Evolutionary conservation across 2,797 vertebrate species (phyloP), one percentile per base, ranked within the genome.

Genomic region (Muraenolepis orangiensis): DNA sequence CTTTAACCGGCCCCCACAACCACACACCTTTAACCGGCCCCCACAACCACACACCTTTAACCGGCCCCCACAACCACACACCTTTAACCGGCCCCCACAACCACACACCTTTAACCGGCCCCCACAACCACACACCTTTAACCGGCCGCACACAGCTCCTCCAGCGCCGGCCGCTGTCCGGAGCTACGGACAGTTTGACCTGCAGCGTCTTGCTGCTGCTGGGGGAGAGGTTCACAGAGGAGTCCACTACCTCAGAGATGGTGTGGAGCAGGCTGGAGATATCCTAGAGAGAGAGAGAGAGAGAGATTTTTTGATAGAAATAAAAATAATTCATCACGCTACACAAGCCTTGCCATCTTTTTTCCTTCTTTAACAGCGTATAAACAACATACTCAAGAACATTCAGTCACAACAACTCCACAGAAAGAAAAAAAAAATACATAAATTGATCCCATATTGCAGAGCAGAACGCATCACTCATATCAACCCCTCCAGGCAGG

Each of bases 251-350:
- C 86, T 99, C 98, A 12, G 99, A 99, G 92, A 99, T 99, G 78
- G 98, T 99, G 80, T 98, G 97, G 76, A 99, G 95, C 87, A 99
- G 91, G 91, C 98, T 99, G 85, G 97, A 98, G 87, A 99, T 99
- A 80, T 99, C 98, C 98, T 99, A 81, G 29, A 29, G 29, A 26
- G 7, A 23, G 42, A 34, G 32, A 34, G 32, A 1, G 46, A 61
- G 51, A 23, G n/a, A 23, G 51, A 26, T n/a, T n/a, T n/a, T n/a
- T n/a, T n/a, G 20, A 61, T 1, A 51, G 42, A 46, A 14, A 46
- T n/a, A n/a, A n/a, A n/a, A n/a, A n/a, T n/a, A n/a, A n/a, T n/a
- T n/a, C n/a, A n/a, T n/a, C n/a, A n/a, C n/a, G n/a, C n/a, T n/a
- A n/a, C n/a, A n/a, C n/a, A n/a, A n/a, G n/a, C n/a, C n/a, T n/a